These are phyloP conservation scores for Cephus runcator DNA, from an alignment of 2,888 invertebrate genomes.

Conservation along the genomic window DNA sequence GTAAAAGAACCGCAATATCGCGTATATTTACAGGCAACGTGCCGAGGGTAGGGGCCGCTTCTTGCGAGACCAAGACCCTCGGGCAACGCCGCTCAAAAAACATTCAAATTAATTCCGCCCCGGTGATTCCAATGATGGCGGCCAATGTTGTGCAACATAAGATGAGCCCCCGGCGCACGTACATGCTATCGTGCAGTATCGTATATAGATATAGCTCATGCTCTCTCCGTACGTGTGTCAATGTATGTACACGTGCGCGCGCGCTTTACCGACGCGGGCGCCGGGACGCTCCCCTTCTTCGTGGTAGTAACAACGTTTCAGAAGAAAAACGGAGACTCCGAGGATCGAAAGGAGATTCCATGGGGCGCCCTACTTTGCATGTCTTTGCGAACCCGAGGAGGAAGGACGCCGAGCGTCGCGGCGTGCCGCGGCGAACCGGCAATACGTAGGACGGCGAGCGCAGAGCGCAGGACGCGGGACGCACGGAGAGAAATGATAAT, in stretches of 20 bases:
- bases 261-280: slow-evolving; percentile 32
- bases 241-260: slow-evolving; percentile 10
- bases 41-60: slow-evolving; percentile 33
- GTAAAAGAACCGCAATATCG: slow-evolving; percentile 42
- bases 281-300: slow-evolving; percentile 16
- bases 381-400: slow-evolving; percentile 32
- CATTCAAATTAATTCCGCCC: slow-evolving; percentile 61
- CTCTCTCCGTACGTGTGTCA: neutral
- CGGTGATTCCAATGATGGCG: slow-evolving; percentile 58
- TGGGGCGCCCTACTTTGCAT: slow-evolving; percentile 42
- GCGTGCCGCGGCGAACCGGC: slow-evolving; percentile 24
- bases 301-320: slow-evolving; percentile 42
- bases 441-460: slow-evolving; percentile 19
- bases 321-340: slow-evolving; percentile 17
- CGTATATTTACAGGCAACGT: slow-evolving; percentile 51
- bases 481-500: slow-evolving; percentile 56
- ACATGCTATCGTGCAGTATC: neutral
- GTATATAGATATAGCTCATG: neutral
- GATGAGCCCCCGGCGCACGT: slow-evolving; percentile 31
- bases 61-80: slow-evolving; percentile 51
- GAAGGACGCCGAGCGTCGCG: slow-evolving; percentile 38
- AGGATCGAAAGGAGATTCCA: slow-evolving; percentile 12
- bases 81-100: slow-evolving; percentile 53
- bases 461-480: slow-evolving; percentile 15
- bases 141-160: slow-evolving; percentile 57